phyloP scores from a whole-genome alignment of 2,888 invertebrate species.

The Troglohyphantes excavatus region DNA sequence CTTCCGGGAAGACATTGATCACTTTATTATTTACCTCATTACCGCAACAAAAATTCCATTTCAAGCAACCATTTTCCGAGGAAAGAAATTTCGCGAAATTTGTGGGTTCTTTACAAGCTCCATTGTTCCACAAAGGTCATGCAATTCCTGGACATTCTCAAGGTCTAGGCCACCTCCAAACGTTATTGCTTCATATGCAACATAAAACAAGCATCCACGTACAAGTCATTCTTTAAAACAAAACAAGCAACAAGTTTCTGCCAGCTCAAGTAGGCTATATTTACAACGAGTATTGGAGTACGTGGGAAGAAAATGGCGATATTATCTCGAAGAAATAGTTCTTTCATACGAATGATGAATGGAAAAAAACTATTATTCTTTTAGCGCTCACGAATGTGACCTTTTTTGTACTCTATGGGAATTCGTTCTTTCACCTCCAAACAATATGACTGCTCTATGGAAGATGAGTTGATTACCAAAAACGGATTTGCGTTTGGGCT shows the following conservation, averaged over 20 bases:
- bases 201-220: conserved; percentile 27
- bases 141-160: conserved; percentile 50
- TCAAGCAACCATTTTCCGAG: neutral
- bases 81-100: conserved; percentile 33
- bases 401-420: conserved; percentile 52
- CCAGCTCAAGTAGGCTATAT: conserved; percentile 23
- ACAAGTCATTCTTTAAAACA: conserved; percentile 44
- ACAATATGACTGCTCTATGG: conserved; percentile 18
- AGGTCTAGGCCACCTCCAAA: conserved; percentile 66
- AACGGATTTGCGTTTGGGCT: conserved; percentile 5
- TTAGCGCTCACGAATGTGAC: conserved; percentile 67
- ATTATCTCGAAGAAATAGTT: conserved; percentile 43
- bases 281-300: conserved; percentile 17
- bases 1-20: no score
- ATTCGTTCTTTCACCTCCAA: conserved; percentile 48
- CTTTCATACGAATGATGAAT: conserved; percentile 51
- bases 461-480: conserved; percentile 23
- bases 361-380: conserved; percentile 17
- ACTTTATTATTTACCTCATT: no score
- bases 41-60: neutral
- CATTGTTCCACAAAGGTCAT: conserved; percentile 59
- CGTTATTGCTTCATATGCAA: conserved; percentile 33
- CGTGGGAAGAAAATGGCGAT: conserved; percentile 43
- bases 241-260: conserved; percentile 36
- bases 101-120: conserved; percentile 5